Percentiles rank a stretch among this genome's conserved stretches.
Conservation (phyloP, 2,888 invertebrate species). For the Sisyra nigra region DNA sequence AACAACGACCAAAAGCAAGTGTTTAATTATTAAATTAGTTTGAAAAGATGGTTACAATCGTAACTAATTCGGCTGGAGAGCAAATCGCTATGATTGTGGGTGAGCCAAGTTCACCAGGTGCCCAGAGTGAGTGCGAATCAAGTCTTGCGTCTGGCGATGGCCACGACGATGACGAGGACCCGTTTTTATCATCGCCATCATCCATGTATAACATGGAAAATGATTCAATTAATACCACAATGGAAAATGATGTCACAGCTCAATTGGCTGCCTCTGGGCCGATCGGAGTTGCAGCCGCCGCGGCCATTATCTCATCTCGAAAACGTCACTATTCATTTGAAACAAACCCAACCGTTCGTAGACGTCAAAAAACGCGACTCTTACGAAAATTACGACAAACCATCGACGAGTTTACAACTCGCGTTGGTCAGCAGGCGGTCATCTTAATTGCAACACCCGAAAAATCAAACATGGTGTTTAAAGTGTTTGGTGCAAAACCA, state of each 20-base stretch:
- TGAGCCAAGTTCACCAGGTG: slow-evolving; percentile 21
- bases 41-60: slow-evolving; percentile 24
- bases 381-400: slow-evolving; percentile 82
- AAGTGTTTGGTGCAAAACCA: slow-evolving; percentile 94
- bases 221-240: slow-evolving; percentile 69
- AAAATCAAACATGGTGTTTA: slow-evolving; percentile 89
- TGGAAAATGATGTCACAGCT: slow-evolving; percentile 90
- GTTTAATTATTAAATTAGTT: too few relatives aligned
- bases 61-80: slow-evolving; percentile 27
- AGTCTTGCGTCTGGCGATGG: slow-evolving; percentile 34
- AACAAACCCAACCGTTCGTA: slow-evolving; percentile 91
- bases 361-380: slow-evolving; percentile 86
- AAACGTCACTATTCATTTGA: slow-evolving; percentile 93
- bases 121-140: slow-evolving; percentile 27
- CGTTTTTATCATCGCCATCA: slow-evolving; percentile 63
- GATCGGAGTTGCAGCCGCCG: slow-evolving; percentile 91
- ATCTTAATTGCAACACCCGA: slow-evolving; percentile 93
- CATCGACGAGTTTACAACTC: slow-evolving; percentile 91
- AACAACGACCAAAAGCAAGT: too few relatives aligned
- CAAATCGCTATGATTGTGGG: slow-evolving; percentile 52
- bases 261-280: slow-evolving; percentile 93
- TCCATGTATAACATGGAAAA: slow-evolving; percentile 64
- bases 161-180: slow-evolving; percentile 71
- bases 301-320: slow-evolving; percentile 86
- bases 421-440: slow-evolving; percentile 94